phyloP scores from a whole-genome alignment of 2,888 invertebrate species.

The Busseola fusca region DNA sequence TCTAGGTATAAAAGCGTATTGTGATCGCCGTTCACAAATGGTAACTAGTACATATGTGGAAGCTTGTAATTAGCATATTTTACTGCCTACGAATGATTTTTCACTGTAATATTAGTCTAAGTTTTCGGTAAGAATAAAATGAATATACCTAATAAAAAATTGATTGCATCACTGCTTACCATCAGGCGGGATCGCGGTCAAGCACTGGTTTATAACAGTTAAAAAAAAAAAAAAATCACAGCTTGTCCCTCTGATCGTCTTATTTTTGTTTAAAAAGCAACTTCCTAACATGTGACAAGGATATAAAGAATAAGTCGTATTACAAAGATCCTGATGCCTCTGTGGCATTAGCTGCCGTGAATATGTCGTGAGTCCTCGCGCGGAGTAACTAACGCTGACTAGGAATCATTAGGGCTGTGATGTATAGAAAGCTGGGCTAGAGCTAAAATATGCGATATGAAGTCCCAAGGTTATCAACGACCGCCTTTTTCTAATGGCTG shows the following conservation, averaged over 20 bases:
- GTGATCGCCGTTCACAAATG: not conserved
- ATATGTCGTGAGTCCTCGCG: slow-evolving; percentile 77
- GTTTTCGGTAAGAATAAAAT: too few relatives aligned
- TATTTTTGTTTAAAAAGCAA: not conserved
- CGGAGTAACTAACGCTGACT: slow-evolving; percentile 72
- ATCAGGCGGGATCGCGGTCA: too few relatives aligned
- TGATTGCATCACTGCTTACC: too few relatives aligned
- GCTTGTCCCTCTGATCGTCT: not conserved
- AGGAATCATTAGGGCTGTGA: slow-evolving; percentile 51
- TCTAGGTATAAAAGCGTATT: not conserved
- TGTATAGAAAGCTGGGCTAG: slow-evolving; percentile 43
- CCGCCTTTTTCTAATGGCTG: not conserved
- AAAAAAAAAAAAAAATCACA: not conserved
- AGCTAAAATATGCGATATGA: not conserved
- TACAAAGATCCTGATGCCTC: slow-evolving; percentile 52
- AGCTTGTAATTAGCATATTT: too few relatives aligned
- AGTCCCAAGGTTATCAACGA: not conserved
- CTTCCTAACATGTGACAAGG: not conserved
- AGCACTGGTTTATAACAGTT: too few relatives aligned
- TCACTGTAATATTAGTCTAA: too few relatives aligned
- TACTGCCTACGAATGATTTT: too few relatives aligned
- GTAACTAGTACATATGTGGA: too few relatives aligned
- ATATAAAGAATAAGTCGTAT: not conserved
- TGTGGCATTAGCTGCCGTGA: slow-evolving; percentile 78
- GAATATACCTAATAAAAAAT: too few relatives aligned